Base-by-base conservation (phyloP, 2,888 invertebrate species). In the Melieria crassipennis region DNA sequence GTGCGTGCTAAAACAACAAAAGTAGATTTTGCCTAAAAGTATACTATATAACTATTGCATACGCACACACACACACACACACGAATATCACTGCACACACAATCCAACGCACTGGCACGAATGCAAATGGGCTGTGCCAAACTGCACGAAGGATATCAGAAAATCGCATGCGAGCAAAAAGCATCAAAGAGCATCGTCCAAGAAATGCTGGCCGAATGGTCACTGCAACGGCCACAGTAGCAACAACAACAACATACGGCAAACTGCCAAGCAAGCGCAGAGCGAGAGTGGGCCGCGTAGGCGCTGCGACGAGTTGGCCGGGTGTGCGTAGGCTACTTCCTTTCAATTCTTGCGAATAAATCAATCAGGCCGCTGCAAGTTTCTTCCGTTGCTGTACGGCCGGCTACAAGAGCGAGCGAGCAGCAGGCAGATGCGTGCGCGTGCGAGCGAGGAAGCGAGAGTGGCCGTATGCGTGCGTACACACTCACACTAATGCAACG, bases 331-430 rank as follows among this genome's bases (percentile, higher is more conserved):
- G 30, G 30, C 30, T 30, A 30, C 30, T 30, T 30, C 58, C 52
- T 69, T 74, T 72, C 74, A 61, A 70, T 72, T 70, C 74, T 72
- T 74, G 61, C 57, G 46, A 47, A 69, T 71, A 73, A 75, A 75
- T 75, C 75, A 75, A 75, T 75, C 75, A 73, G 69, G 46, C 61
- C 30, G 62, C 66, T 52, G 58, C 46, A 57, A 42, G 48, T 42
- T 48, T 10, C 66, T 65, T 73, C 69, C 65, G 68, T 71, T 71
- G 50, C 58, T 48, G 13, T 46, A 10, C 1, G 50, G 13, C 47
- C 16, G 50, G n/a, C 43, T 47, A 46, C 13, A 50, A 43, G 57
- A 6, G 43, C 45, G 47, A 46, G 62, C n/a, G 48, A 58, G 55
- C 43, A 50, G 11, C 52, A 57, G 48, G 30, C 30, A 30, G 47